Evolutionary conservation across 2,888 invertebrate species (phyloP).

Genomic region (Pachydiplax longipennis): DNA sequence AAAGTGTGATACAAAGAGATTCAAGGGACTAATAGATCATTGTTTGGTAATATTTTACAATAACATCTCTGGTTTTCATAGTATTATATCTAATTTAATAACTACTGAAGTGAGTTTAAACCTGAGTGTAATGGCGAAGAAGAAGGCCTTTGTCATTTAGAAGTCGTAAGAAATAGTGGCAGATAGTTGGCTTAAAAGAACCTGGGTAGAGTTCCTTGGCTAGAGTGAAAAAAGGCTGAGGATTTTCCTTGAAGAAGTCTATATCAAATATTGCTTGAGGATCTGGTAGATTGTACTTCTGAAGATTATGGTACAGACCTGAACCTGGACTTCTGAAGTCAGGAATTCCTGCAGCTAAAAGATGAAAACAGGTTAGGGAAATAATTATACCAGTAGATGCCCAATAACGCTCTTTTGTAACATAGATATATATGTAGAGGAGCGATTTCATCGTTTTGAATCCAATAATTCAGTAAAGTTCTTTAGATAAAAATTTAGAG

Average conservation of each 20-base stretch:
- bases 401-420: too few species aligned
- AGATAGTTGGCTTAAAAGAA: conserved; percentile 84
- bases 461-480: neutral
- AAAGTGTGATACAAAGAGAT: too few species aligned
- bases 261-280: conserved; percentile 94
- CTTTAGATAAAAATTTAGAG: neutral
- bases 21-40: too few species aligned
- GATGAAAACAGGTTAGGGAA: neutral
- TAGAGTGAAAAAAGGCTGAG: conserved; percentile 90
- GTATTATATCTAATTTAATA: too few species aligned
- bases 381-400: neutral
- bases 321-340: conserved; percentile 94
- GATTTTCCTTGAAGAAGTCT: conserved; percentile 84
- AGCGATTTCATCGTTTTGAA: too few species aligned
- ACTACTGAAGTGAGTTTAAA: conserved; percentile 49
- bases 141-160: conserved; percentile 80
- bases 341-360: conserved; percentile 89
- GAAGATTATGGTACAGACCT: conserved; percentile 89
- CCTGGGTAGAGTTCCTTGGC: conserved; percentile 91
- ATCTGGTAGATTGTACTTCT: conserved; percentile 89
- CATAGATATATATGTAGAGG: too few species aligned
- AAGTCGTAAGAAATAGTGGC: conserved; percentile 89
- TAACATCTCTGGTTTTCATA: too few species aligned
- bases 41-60: too few species aligned
- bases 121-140: conserved; percentile 65